Conservation (phyloP, 2,888 invertebrate genomes). For the Eristalinus sepulchralis region DNA sequence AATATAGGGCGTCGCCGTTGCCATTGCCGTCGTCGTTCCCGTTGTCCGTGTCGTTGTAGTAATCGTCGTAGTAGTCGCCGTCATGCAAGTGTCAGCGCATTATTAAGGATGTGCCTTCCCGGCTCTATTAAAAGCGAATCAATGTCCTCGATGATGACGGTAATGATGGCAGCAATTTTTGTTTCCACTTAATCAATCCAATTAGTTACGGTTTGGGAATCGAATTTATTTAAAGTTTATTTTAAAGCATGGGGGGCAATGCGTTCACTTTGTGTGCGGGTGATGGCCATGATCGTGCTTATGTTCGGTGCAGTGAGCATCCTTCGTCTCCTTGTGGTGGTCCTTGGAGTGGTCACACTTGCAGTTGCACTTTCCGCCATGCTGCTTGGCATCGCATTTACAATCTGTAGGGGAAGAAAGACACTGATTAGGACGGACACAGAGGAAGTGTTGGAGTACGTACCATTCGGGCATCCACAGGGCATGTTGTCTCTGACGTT, state of each 20-base stretch:
- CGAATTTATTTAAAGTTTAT: slow-evolving; percentile 6
- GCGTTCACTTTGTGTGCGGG: background rate
- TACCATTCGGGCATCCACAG: slow-evolving; percentile 31
- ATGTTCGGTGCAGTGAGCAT: background rate
- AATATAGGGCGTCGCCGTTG: slow-evolving; percentile 28
- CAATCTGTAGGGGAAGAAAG: background rate
- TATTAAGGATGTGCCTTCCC: slow-evolving; percentile 21
- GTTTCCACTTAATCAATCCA: slow-evolving; percentile 22
- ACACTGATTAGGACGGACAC: background rate
- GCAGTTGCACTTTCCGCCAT: slow-evolving; percentile 21
- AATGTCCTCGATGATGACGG: slow-evolving; percentile 9
- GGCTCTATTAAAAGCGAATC: background rate
- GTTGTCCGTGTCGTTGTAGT: background rate
- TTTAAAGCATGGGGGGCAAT: background rate
- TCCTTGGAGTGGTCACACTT: slow-evolving; percentile 2
- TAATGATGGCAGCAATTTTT: slow-evolving; percentile 20
- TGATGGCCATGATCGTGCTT: slow-evolving; percentile 9
- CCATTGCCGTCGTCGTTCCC: slow-evolving; percentile 1
- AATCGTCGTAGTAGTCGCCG: background rate
- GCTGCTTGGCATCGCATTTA: slow-evolving; percentile 16
- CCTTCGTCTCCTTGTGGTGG: background rate
- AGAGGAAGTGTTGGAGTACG: background rate
- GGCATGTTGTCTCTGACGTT: slow-evolving; percentile 12
- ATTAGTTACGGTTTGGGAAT: background rate
- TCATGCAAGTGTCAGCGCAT: slow-evolving; percentile 48